A percentile compares a stretch with the other conserved stretches of the same genome.
These are phyloP conservation scores for Gambusia holbrooki DNA, from an alignment of 2,113 vertebrate genomes.

Conservation along the genomic window DNA sequence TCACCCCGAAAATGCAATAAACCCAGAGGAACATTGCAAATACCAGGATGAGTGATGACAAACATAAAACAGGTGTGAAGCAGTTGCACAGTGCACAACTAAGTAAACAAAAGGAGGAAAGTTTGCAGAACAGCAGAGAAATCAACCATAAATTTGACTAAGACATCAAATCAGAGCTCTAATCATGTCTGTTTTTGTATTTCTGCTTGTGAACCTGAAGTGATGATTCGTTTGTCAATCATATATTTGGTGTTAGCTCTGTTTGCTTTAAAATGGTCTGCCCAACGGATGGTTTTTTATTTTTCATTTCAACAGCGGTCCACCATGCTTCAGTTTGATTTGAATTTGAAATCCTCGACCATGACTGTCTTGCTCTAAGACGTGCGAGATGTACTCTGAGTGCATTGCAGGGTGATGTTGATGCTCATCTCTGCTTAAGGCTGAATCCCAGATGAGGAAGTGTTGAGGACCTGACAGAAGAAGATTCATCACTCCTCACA, in stretches of 20 bases:
- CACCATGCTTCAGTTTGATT: background rate
- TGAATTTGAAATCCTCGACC: conserved; percentile 3
- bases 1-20: background rate
- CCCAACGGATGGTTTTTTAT: background rate
- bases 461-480: conserved; percentile 56
- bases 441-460: conserved; percentile 61
- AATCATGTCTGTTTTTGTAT: background rate
- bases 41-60: background rate
- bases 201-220: background rate
- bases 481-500: conserved; percentile 60
- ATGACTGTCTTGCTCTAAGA: conserved; percentile 2
- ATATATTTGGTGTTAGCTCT: background rate
- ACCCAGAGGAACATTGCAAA: background rate
- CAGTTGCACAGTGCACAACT: background rate
- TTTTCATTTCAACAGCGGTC: background rate
- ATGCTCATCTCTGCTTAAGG: conserved; percentile 45
- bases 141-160: background rate
- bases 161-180: background rate
- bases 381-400: conserved; percentile 42
- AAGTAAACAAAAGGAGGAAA: background rate
- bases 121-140: background rate
- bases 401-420: conserved; percentile 21
- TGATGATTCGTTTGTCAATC: too few relatives aligned
- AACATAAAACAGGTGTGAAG: background rate
- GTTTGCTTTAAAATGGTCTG: background rate